Conservation (phyloP, 2,888 invertebrate genomes). For the Protula sp. region DNA sequence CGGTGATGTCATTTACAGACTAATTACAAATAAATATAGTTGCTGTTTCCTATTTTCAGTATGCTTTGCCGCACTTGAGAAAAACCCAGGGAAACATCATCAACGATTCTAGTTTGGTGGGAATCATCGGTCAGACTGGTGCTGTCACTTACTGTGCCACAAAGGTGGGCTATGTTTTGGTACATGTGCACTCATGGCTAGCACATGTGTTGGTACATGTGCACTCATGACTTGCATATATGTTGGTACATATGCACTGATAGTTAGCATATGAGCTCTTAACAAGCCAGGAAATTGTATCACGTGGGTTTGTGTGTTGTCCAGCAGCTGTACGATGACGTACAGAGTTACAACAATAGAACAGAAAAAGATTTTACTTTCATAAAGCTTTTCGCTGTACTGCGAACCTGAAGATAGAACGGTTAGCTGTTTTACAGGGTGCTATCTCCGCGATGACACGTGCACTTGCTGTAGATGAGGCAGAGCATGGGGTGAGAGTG, state of each 20-base stretch:
- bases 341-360: too few species aligned
- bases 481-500: slow-evolving; percentile 41
- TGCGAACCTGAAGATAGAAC: too few species aligned
- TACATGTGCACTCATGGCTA: too few species aligned
- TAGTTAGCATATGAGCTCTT: too few species aligned
- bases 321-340: too few species aligned
- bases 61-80: slow-evolving; percentile 43
- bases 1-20: too few species aligned
- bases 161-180: slow-evolving; percentile 40
- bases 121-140: slow-evolving; percentile 41
- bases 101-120: slow-evolving; percentile 49
- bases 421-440: slow-evolving; percentile 39
- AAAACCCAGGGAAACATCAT: slow-evolving; percentile 48
- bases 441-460: slow-evolving; percentile 45
- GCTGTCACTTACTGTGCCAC: slow-evolving; percentile 48
- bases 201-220: too few species aligned
- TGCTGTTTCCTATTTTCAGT: slow-evolving; percentile 31
- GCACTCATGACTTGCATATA: background rate
- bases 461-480: slow-evolving; percentile 50
- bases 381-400: too few species aligned
- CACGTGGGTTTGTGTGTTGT: too few species aligned
- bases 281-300: too few species aligned
- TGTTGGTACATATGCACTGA: slow-evolving; percentile 4
- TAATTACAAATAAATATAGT: too few species aligned
- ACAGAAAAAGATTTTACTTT: too few species aligned